Evolutionary conservation across 23 tunicate species (phyloP), one percentile per base, ranked within the genome.

Genomic region (Halocynthia roretzi): DNA sequence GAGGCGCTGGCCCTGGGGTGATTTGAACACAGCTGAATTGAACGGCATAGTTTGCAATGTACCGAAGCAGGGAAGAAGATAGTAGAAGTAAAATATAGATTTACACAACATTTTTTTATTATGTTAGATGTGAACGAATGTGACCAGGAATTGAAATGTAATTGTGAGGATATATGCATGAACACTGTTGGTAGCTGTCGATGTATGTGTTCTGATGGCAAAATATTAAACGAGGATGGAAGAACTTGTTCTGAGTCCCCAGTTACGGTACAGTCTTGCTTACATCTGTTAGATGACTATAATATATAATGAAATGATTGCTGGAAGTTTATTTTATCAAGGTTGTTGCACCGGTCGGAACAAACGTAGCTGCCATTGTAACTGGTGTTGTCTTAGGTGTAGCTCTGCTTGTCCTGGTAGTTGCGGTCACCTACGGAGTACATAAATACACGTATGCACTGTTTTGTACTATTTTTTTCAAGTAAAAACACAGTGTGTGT

Each of bases 321-420:
- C n/a, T 12, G 49, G 6, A 8, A 31, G 53, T 69, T 44, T 18
- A 15, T 14, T 56, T 9, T 49, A 50, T 22, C 57, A 0, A 12
- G 56, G 15, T 12, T 11, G 20, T 67, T 1, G 23, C 22, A 48
- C 70, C 70, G 5, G 19, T 10, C 19, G 81, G 52, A 49, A 17
- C 31, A 11, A 77, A 91, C 70, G 78, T 69, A 1, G 80, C 76
- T 7, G 90, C 97, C 12, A 74, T 85, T 18, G 81, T 81, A 12
- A 17, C 77, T 21, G 97, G 97, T 21, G 84, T 77, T 23, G 78
- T 91, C 50, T 74, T 91, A 14, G 97, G 90, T n/a, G 81, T 81
- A 8, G 77, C 83, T 7, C 56, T 81, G 17, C 48, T 85, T 63
- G 76, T 51, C 12, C 81, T 78, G 10, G 51, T 74, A 15, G 78